A percentile compares a stretch with the other conserved stretches of the same genome.
These are phyloP conservation scores for Barnardius zonarius DNA, from an alignment of 2,113 vertebrate species.

Conservation along the genomic window DNA sequence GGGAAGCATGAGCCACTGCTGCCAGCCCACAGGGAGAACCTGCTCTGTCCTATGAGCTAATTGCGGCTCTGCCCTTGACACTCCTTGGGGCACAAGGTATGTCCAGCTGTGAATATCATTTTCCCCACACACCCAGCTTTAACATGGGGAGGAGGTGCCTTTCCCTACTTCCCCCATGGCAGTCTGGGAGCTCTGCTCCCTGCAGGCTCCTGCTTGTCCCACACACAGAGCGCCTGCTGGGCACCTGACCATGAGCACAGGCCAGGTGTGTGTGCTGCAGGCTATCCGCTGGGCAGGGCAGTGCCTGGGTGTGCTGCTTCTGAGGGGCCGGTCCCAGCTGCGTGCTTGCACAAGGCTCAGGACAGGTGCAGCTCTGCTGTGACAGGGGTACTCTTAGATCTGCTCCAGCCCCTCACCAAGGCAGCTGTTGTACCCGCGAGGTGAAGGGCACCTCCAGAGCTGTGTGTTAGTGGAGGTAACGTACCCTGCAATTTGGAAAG, in stretches of 20 bases:
- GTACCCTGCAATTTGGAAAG: neutral
- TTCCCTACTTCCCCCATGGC: neutral
- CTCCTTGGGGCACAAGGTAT: neutral
- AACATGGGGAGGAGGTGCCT: neutral
- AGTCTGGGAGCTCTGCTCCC: fast-evolving
- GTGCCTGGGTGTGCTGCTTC: neutral
- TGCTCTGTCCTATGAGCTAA: neutral
- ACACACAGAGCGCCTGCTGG: neutral
- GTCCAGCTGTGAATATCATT: neutral
- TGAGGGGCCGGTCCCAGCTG: neutral
- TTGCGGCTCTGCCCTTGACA: neutral
- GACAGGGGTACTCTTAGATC: neutral
- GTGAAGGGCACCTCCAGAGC: neutral
- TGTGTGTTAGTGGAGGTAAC: fast-evolving
- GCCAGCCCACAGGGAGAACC: neutral
- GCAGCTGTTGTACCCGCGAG: neutral
- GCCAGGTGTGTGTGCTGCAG: neutral
- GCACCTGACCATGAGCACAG: neutral
- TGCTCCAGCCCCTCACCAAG: neutral
- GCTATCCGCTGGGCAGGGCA: neutral
- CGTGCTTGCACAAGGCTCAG: neutral
- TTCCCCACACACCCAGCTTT: neutral
- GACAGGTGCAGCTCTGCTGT: neutral
- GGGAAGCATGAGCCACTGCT: neutral
- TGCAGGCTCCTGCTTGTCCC: neutral